Percentiles rank a stretch among this genome's conserved stretches.
phyloP scores from a whole-genome alignment of 1,140 invertebrate genomes.

The Laupala kohalensis region DNA sequence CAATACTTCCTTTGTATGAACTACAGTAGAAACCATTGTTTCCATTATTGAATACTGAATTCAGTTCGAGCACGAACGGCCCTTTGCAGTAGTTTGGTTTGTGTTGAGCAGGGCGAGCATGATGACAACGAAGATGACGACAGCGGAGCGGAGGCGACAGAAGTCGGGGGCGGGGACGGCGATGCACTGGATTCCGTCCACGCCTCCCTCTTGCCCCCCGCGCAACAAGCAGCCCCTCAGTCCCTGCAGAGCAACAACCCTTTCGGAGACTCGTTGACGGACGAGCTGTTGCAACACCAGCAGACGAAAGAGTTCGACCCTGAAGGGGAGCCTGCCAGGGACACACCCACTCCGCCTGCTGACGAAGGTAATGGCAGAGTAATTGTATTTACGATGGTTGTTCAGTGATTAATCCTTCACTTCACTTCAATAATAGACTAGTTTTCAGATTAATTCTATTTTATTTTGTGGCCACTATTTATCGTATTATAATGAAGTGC shows the following conservation, averaged over 20 bases:
- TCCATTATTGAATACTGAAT: too few relatives aligned
- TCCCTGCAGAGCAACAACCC: slow-evolving; percentile 5
- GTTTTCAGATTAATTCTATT: too few relatives aligned
- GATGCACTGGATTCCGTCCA: slow-evolving; percentile 20
- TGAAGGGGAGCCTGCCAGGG: slow-evolving; percentile 21
- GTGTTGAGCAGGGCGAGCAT: slow-evolving; percentile 24
- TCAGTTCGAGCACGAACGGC: too few relatives aligned
- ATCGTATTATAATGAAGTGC: too few relatives aligned
- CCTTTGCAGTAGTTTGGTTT: too few relatives aligned
- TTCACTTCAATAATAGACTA: too few relatives aligned
- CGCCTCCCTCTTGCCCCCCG: slow-evolving; percentile 8
- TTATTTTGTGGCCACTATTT: too few relatives aligned
- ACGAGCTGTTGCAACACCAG: slow-evolving; percentile 20
- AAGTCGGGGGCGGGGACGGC: slow-evolving; percentile 40
- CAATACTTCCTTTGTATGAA: too few relatives aligned
- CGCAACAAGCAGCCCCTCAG: too few relatives aligned
- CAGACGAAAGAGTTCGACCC: slow-evolving; percentile 21
- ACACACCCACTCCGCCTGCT: slow-evolving; percentile 38
- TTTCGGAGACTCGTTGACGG: slow-evolving; percentile 18
- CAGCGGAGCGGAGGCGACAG: slow-evolving; percentile 22
- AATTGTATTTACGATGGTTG: too few relatives aligned
- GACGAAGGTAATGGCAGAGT: slow-evolving; percentile 38
- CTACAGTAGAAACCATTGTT: too few relatives aligned
- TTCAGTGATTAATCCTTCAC: too few relatives aligned
- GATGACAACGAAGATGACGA: slow-evolving; percentile 34